Conservation (phyloP, 2,888 invertebrate species). For the Diplolepis rosae region DNA sequence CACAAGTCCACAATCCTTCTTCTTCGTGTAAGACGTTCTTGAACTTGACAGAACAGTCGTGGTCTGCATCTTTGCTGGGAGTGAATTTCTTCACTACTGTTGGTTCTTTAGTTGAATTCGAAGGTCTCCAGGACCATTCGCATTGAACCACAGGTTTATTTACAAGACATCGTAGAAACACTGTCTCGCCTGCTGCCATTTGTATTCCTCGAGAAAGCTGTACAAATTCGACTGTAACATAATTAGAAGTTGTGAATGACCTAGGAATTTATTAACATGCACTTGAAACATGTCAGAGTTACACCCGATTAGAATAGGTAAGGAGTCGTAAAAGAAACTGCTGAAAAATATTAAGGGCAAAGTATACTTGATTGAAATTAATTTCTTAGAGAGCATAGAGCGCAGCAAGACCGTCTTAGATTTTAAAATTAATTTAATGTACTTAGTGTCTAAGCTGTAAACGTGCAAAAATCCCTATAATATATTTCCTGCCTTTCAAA, state of each 20-base stretch:
- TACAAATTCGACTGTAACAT: slow-evolving; percentile 68
- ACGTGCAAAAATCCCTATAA: too few relatives aligned
- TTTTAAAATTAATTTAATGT: too few relatives aligned
- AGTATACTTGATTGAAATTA: neutral
- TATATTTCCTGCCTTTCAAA: too few relatives aligned
- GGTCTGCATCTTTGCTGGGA: slow-evolving; percentile 66
- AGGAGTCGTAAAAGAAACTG: neutral
- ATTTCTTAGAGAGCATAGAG: too few relatives aligned
- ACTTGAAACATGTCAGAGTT: neutral
- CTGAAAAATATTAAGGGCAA: neutral
- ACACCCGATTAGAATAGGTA: neutral
- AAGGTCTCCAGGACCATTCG: slow-evolving; percentile 70
- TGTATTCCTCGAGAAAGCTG: slow-evolving; percentile 70
- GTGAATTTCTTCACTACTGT: slow-evolving; percentile 65
- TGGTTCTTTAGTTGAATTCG: slow-evolving; percentile 63
- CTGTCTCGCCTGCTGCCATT: slow-evolving; percentile 69
- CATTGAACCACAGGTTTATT: slow-evolving; percentile 70
- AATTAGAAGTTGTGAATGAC: neutral
- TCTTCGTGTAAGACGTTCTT: slow-evolving; percentile 70
- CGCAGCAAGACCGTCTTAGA: too few relatives aligned
- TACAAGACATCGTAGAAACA: slow-evolving; percentile 67
- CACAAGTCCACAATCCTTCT: slow-evolving; percentile 72
- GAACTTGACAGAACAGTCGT: slow-evolving; percentile 71
- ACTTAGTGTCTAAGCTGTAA: too few relatives aligned
- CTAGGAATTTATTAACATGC: neutral